Evolutionary conservation across 2,797 vertebrate species (phyloP), one percentile per base, ranked within the genome.

Genomic region (Myotis vivesi): DNA sequence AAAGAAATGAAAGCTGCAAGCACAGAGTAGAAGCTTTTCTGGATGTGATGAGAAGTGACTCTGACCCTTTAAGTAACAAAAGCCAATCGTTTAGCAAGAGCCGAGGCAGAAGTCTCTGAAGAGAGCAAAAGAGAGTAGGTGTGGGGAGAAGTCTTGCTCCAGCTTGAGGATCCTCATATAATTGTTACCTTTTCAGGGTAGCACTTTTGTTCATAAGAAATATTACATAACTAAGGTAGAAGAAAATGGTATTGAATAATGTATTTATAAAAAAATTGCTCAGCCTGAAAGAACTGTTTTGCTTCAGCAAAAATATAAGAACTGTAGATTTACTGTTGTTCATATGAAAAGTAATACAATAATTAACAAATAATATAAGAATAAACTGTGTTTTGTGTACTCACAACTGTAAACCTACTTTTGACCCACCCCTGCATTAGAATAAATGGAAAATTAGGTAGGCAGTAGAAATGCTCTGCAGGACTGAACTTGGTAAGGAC

Each of bases 41-140:
- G 82, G 76, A 36, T 1, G 23, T 89, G 91, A 82, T 87, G 53
- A 84, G 79, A 92, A 86, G 22, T 83, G 36, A 36, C 53, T 94
- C 22, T 94, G 69, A 95, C 92, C 69, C 84, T 82, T 41, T 76
- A 94, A 89, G 68, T n/a, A 91, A 69, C 62, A 72, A 91, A 93
- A 96, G 36, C 75, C 85, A 82, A 49, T 62, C 0, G 0, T 88
- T 95, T 64, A 92, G 86, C 75, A 30, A 53, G 9, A 49, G 16
- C 41, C 28, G 10, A 49, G 11, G 51, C 72, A 41, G 33, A 89
- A 88, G 46, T 38, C 79, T 51, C 79, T 9, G 41, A 76, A 53
- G 44, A 75, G n/a, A 73, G 72, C 15, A 5, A 64, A 87, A 46
- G 16, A 44, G 25, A 25, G 44, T 1, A 55, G 51, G 6, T 19